These are phyloP conservation scores for Gonatopus flavifemur DNA, from an alignment of 1,140 invertebrate genomes.

Conservation along the genomic window DNA sequence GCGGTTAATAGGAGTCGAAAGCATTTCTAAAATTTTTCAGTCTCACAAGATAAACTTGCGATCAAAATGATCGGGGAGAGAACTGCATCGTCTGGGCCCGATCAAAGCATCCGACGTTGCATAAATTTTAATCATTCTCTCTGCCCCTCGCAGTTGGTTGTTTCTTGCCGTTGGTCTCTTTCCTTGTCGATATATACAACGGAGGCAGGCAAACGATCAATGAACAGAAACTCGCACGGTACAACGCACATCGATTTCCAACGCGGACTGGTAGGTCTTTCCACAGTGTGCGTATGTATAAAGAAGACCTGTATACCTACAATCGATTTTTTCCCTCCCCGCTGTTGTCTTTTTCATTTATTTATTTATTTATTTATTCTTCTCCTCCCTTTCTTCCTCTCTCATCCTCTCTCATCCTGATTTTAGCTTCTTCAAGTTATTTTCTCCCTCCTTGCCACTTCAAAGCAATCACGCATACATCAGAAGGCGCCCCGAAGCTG, in stretches of 20 bases:
- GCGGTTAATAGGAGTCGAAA: too few species aligned
- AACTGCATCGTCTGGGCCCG: not conserved
- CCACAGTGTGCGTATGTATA: not conserved
- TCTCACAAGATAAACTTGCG: too few species aligned
- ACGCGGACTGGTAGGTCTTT: not conserved
- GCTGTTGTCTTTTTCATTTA: too few species aligned
- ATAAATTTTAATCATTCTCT: not conserved
- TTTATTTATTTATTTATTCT: too few species aligned
- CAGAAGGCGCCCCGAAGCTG: too few species aligned
- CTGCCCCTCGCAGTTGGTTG: not conserved
- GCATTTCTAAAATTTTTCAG: too few species aligned
- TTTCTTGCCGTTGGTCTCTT: not conserved
- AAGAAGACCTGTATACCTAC: not conserved
- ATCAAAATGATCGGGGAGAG: not conserved
- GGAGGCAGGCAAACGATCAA: not conserved
- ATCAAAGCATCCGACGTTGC: constrained; percentile 1
- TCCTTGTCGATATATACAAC: too few species aligned
- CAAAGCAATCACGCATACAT: too few species aligned
- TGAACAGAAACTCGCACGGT: not conserved
- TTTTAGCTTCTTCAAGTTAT: too few species aligned
- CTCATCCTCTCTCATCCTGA: too few species aligned
- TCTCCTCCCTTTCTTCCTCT: too few species aligned
- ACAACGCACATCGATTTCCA: not conserved
- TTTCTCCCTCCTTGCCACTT: too few species aligned
- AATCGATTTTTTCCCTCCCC: not conserved